Evolutionary conservation across 2,888 invertebrate genomes (phyloP).

Genomic region (Stenodera caucasica): DNA sequence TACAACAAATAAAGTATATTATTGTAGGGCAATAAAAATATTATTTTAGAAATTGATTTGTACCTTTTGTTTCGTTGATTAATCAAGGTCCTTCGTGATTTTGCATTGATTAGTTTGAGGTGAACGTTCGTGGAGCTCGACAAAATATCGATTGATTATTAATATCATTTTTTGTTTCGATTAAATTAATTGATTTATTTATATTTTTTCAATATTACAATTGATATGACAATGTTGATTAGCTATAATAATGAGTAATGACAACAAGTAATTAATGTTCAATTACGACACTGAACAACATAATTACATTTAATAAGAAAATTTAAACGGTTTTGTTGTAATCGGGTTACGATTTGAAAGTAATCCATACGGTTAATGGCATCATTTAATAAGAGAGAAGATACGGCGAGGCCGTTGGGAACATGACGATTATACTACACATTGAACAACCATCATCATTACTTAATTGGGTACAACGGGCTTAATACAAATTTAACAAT

Average conservation of each 20-base stretch:
- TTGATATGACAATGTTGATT: not conserved
- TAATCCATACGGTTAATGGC: slow-evolving; percentile 35
- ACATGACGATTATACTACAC: slow-evolving; percentile 22
- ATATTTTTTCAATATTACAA: not conserved
- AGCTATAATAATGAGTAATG: not conserved
- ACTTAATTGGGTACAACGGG: slow-evolving; percentile 26
- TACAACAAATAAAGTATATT: too few species aligned
- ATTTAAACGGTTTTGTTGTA: slow-evolving; percentile 32
- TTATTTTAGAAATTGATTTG: not conserved
- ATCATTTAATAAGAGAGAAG: slow-evolving; percentile 24
- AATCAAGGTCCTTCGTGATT: not conserved
- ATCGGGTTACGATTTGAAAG: slow-evolving; percentile 39
- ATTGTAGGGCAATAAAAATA: too few species aligned
- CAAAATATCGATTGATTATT: too few species aligned
- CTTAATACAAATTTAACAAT: slow-evolving; percentile 1
- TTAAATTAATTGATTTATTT: not conserved
- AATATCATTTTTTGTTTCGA: too few species aligned
- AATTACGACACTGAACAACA: slow-evolving; percentile 33
- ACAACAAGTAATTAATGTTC: slow-evolving; percentile 20
- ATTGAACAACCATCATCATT: slow-evolving; percentile 18
- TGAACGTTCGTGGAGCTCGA: not conserved
- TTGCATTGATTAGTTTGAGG: not conserved
- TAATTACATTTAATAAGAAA: slow-evolving; percentile 36
- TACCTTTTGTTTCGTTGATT: not conserved
- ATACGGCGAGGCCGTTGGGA: slow-evolving; percentile 32